phyloP scores from a whole-genome alignment of 2,888 invertebrate genomes.

The Sinopyrophorus schimmeli region DNA sequence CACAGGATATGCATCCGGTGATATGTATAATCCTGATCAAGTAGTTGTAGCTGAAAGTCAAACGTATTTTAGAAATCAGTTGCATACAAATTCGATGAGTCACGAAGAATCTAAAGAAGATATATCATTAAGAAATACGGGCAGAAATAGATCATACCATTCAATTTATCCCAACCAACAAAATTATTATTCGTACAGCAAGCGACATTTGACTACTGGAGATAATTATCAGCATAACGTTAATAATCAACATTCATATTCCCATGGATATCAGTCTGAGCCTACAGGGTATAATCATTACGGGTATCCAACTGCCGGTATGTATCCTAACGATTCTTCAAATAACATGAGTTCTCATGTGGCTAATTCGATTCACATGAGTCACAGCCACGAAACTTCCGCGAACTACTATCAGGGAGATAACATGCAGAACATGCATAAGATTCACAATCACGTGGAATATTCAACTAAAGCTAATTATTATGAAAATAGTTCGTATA shows the following conservation, averaged over 20 bases:
- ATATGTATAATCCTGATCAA: slow-evolving; percentile 55
- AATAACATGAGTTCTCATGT: slow-evolving; percentile 44
- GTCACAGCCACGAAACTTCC: slow-evolving; percentile 40
- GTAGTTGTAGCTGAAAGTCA: slow-evolving; percentile 48
- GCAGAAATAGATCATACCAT: slow-evolving; percentile 53
- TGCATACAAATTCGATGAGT: slow-evolving; percentile 41
- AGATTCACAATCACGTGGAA: slow-evolving; percentile 45
- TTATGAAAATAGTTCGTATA: slow-evolving; percentile 61
- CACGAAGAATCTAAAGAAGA: slow-evolving; percentile 38
- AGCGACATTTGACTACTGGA: slow-evolving; percentile 54
- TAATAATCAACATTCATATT: slow-evolving; percentile 45
- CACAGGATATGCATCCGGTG: slow-evolving; percentile 42
- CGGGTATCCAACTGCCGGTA: slow-evolving; percentile 44
- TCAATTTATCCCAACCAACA: slow-evolving; percentile 57
- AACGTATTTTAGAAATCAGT: slow-evolving; percentile 46
- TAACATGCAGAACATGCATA: slow-evolving; percentile 47
- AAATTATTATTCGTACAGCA: slow-evolving; percentile 59
- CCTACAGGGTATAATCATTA: slow-evolving; percentile 51
- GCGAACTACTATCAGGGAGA: slow-evolving; percentile 50
- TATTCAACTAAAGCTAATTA: slow-evolving; percentile 55
- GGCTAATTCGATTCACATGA: slow-evolving; percentile 44
- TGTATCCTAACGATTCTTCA: slow-evolving; percentile 49
- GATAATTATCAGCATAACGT: slow-evolving; percentile 45
- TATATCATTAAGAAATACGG: slow-evolving; percentile 38
- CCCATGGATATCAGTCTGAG: slow-evolving; percentile 48